These are phyloP conservation scores for Drosophila prostipennis DNA, from an alignment of 2,888 invertebrate species.

Conservation along the genomic window DNA sequence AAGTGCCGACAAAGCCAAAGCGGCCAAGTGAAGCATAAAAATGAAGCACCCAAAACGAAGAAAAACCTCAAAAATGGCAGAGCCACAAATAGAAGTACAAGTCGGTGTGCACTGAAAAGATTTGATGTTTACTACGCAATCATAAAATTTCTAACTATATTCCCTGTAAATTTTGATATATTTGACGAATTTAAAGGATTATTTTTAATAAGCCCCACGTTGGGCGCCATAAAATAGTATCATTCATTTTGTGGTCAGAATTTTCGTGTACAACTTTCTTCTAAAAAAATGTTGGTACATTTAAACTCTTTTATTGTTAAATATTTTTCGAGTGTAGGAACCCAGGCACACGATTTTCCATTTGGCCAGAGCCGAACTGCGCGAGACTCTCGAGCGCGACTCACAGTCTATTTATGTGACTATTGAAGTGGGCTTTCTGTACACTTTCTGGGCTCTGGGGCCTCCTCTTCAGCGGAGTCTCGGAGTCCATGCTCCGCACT, in stretches of 20 bases:
- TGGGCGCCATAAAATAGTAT: background rate
- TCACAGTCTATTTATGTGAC: slow-evolving; percentile 76
- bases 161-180: no score
- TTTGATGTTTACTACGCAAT: background rate
- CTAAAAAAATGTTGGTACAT: no score
- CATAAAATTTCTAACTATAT: no score
- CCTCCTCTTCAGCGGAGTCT: slow-evolving; percentile 40
- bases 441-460: slow-evolving; percentile 31
- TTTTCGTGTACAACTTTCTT: no score
- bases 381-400: slow-evolving; percentile 64
- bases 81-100: slow-evolving; percentile 30
- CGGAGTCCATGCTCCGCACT: slow-evolving; percentile 26
- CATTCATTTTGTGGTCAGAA: background rate
- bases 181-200: no score
- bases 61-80: slow-evolving; percentile 45
- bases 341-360: slow-evolving; percentile 67
- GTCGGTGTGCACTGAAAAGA: slow-evolving; percentile 7
- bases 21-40: slow-evolving; percentile 71
- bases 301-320: no score
- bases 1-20: slow-evolving; percentile 72
- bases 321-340: slow-evolving; percentile 20
- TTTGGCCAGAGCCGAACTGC: slow-evolving; percentile 31
- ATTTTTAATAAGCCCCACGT: background rate
- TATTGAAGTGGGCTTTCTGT: slow-evolving; percentile 69
- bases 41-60: slow-evolving; percentile 60